Conservation (phyloP, 1,140 invertebrate species). For the Euglossa dilemma region DNA sequence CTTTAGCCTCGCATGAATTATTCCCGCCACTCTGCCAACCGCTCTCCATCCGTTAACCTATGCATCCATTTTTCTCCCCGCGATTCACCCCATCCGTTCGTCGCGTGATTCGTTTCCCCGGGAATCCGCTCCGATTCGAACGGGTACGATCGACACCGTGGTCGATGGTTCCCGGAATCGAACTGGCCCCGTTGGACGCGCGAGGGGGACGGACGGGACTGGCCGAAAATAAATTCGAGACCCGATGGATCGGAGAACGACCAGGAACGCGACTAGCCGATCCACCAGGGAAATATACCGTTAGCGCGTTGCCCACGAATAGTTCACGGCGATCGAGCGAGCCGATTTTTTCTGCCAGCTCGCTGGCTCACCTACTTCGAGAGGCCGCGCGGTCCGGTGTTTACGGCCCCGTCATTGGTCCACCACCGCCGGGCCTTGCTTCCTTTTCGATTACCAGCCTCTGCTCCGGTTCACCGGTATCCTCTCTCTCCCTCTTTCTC, state of each 20-base stretch:
- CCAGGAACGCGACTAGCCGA: slow-evolving; percentile 3
- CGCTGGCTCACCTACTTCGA: slow-evolving; percentile 57
- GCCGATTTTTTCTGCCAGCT: slow-evolving; percentile 40
- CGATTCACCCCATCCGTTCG: neutral
- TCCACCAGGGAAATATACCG: slow-evolving; percentile 52
- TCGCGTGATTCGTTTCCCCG: too few species aligned
- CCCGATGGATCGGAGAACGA: neutral
- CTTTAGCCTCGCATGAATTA: slow-evolving; percentile 16
- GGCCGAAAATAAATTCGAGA: slow-evolving; percentile 51
- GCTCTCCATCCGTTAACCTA: neutral
- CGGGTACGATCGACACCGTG: too few species aligned
- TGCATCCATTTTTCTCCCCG: neutral
- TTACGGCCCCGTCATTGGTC: slow-evolving; percentile 43
- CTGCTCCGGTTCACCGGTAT: slow-evolving; percentile 3
- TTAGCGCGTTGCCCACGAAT: slow-evolving; percentile 63
- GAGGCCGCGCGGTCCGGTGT: neutral
- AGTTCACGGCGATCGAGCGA: slow-evolving; percentile 60
- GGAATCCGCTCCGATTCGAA: too few species aligned
- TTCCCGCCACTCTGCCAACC: neutral
- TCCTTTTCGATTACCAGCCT: slow-evolving; percentile 15
- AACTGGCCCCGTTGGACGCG: neutral
- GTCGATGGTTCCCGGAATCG: neutral
- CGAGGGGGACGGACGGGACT: neutral
- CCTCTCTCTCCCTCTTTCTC: neutral
- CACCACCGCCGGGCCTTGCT: slow-evolving; percentile 17